Evolutionary conservation across 1,140 invertebrate species (phyloP).

Genomic region (Xylocopa sonorina): DNA sequence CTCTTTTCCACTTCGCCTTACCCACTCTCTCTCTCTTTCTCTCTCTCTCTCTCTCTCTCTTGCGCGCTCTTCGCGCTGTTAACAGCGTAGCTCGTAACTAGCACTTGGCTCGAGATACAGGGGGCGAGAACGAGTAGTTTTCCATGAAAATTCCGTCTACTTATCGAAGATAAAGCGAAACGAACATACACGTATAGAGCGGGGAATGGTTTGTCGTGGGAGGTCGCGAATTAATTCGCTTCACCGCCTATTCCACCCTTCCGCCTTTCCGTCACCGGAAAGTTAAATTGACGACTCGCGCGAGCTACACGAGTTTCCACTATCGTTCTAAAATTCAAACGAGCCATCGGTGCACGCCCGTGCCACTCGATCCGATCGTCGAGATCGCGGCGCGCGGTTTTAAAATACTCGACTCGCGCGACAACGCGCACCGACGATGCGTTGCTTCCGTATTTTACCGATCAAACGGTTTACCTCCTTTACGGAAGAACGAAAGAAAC

Average conservation of each 20-base stretch:
- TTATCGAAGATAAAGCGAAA: no score
- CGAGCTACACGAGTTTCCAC: slow-evolving; percentile 70
- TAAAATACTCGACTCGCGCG: slow-evolving; percentile 56
- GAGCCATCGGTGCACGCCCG: slow-evolving; percentile 53
- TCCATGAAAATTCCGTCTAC: slow-evolving; percentile 17
- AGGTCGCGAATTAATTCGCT: slow-evolving; percentile 69
- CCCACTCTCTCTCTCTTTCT: no score
- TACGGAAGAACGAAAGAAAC: no score
- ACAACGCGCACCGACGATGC: no score
- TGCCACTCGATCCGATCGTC: slow-evolving; percentile 61
- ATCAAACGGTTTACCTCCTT: no score
- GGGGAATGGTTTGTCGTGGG: slow-evolving; percentile 63
- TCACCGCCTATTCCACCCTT: slow-evolving; percentile 27
- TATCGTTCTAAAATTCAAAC: slow-evolving; percentile 73
- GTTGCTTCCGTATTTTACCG: no score
- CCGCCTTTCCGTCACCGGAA: slow-evolving; percentile 40
- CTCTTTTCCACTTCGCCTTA: no score
- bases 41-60: no score
- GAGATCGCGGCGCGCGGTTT: slow-evolving; percentile 55
- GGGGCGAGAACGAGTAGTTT: slow-evolving; percentile 10
- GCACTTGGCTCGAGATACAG: background rate
- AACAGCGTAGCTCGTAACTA: slow-evolving; percentile 7
- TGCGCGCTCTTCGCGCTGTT: no score
- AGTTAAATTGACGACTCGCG: slow-evolving; percentile 67
- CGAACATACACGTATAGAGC: no score